phyloP scores from a whole-genome alignment of 2,113 vertebrate species.

The Maylandia zebra region DNA sequence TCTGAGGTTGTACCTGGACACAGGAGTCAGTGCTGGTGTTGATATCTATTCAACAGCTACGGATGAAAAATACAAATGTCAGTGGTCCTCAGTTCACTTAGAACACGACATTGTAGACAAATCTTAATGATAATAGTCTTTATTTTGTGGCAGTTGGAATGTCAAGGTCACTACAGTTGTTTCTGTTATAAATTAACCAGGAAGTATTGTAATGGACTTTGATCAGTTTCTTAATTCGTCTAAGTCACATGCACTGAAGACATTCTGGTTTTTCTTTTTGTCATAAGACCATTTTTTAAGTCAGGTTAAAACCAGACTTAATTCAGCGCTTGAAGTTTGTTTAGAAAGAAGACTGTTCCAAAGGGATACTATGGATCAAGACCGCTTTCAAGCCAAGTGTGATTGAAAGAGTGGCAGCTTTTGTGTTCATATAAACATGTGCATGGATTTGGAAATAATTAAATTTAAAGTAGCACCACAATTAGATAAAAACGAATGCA shows the following conservation, averaged over 20 bases:
- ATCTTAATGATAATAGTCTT: rapidly evolving
- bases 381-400: neutral
- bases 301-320: rapidly evolving
- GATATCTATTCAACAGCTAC: neutral
- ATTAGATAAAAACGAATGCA: rapidly evolving
- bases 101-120: rapidly evolving
- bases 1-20: neutral
- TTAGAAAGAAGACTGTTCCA: neutral
- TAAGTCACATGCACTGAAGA: neutral
- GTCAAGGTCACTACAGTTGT: neutral
- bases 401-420: neutral
- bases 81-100: rapidly evolving
- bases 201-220: neutral
- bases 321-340: neutral
- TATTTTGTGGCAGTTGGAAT: neutral
- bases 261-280: neutral
- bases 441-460: rapidly evolving
- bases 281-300: rapidly evolving
- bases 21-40: neutral
- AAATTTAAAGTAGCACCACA: neutral
- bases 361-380: rapidly evolving
- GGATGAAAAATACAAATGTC: neutral
- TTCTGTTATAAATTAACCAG: neutral
- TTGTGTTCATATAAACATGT: rapidly evolving
- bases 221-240: rapidly evolving